Evolutionary conservation across 2,888 invertebrate genomes (phyloP), one percentile per base, ranked within the genome.

Genomic region (Lacanobia oleracea): DNA sequence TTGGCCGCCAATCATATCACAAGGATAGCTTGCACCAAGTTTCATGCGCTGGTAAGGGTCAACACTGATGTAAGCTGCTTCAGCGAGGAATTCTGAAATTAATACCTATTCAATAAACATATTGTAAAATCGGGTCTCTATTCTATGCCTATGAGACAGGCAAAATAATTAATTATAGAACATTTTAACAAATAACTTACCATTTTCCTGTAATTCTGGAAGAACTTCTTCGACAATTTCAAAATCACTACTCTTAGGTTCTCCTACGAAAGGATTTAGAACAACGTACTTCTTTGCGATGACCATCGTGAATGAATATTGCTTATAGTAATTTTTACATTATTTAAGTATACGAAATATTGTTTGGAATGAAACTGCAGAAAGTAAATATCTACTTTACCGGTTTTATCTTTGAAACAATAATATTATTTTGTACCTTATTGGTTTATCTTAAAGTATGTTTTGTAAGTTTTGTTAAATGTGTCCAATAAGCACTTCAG

Each of bases 1-100:
- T 94, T 98, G 98, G 6, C 96, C 93, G 40, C 97, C 98, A 75
- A 97, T 96, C 97, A 98, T 97, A 33, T 97, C 96, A 63, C 97
- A 85, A 87, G 90, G 87, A 93, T 93, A 92, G 64, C 87, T 67
- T 81, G 86, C 64, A 78, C 93, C 88, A 88, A 93, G 96, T 96
- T 93, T 93, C 85, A 93, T 77, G 45, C 93, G 88, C 77, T 93
- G 93, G 82, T 97, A 98, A 0, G 98, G 98, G 91, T 98, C 98
- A 50, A 98, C 97, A 81, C 97, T 97, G n/a, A 97, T 87, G 86
- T 95, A 97, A 66, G 96, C 94, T 1, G 97, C 97, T 92, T 97
- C 96, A 8, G 96, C 94, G 51, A 97, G 91, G 83, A 97, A 97
- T 91, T 97, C 97, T 97, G 88, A 9, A 80, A 77, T 23, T 27